Evolutionary conservation across 2,113 vertebrate species (phyloP).

Genomic region (Microcebus murinus): DNA sequence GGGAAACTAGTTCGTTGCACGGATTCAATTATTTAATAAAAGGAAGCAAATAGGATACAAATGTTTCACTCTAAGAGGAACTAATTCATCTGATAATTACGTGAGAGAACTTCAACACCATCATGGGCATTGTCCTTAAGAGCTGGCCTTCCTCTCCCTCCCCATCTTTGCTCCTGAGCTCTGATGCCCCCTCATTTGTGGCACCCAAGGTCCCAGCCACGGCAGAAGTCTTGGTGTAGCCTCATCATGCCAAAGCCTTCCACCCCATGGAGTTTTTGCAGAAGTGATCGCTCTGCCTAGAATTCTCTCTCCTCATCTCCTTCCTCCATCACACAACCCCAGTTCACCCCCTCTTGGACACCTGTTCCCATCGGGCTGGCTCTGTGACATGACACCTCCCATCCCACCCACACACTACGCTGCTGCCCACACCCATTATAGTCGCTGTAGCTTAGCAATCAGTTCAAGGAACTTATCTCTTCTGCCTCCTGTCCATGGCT

Average conservation of each 20-base stretch:
- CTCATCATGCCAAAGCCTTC: not conserved
- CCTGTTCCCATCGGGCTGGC: not conserved
- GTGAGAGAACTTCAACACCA: not conserved
- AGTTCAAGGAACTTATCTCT: not conserved
- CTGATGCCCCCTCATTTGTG: not conserved
- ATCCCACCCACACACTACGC: not conserved
- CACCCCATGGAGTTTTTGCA: not conserved
- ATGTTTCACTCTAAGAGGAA: not conserved
- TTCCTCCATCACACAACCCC: not conserved
- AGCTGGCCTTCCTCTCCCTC: not conserved
- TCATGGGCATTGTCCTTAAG: not conserved
- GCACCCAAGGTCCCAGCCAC: not conserved
- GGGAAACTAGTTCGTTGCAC: not conserved
- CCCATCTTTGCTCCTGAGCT: not conserved
- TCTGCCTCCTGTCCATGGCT: not conserved
- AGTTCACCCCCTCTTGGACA: not conserved
- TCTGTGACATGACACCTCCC: not conserved
- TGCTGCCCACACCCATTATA: too few relatives aligned
- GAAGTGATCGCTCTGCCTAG: not conserved
- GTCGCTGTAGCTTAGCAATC: not conserved
- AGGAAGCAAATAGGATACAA: not conserved
- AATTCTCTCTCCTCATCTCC: not conserved
- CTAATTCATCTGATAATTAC: not conserved
- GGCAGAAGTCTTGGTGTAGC: not conserved
- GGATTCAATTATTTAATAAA: not conserved